Conservation (phyloP, 2,888 invertebrate species). For the Agrochola lychnidis region DNA sequence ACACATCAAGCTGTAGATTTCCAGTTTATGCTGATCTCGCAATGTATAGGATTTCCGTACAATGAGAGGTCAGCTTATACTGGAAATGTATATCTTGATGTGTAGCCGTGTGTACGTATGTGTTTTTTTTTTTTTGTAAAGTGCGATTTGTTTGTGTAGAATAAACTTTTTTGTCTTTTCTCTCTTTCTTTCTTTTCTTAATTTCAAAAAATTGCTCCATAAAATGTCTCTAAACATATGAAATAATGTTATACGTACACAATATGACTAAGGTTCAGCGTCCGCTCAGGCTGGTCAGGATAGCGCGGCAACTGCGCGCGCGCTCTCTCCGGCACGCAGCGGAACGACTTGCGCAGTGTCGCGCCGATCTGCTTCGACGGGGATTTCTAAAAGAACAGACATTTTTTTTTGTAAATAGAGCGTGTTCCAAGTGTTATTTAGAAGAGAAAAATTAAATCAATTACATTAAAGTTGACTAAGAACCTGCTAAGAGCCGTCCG, state of each 20-base stretch:
- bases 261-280: constrained; percentile 98
- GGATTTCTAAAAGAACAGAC: constrained; percentile 92
- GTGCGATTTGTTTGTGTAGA: too few species aligned
- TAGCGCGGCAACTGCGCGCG: constrained; percentile 95
- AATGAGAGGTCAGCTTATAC: too few species aligned
- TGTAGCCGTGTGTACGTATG: too few species aligned
- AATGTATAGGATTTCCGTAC: too few species aligned
- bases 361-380: constrained; percentile 99
- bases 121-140: too few species aligned
- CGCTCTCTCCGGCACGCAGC: constrained; percentile 98
- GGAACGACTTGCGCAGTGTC: constrained; percentile 98
- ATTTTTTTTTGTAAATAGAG: not conserved
- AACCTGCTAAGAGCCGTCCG: not conserved
- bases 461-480: not conserved
- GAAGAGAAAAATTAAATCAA: not conserved
- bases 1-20: too few species aligned
- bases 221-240: not conserved
- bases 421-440: too few species aligned
- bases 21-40: too few species aligned
- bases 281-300: constrained; percentile 98
- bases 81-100: too few species aligned
- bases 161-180: too few species aligned
- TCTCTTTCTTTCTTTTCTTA: too few species aligned
- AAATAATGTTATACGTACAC: constrained; percentile 92
- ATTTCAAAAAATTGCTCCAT: too few species aligned